These are phyloP conservation scores for Machaerirhynchus nigripectus DNA, from an alignment of 2,113 vertebrate species.

Conservation along the genomic window DNA sequence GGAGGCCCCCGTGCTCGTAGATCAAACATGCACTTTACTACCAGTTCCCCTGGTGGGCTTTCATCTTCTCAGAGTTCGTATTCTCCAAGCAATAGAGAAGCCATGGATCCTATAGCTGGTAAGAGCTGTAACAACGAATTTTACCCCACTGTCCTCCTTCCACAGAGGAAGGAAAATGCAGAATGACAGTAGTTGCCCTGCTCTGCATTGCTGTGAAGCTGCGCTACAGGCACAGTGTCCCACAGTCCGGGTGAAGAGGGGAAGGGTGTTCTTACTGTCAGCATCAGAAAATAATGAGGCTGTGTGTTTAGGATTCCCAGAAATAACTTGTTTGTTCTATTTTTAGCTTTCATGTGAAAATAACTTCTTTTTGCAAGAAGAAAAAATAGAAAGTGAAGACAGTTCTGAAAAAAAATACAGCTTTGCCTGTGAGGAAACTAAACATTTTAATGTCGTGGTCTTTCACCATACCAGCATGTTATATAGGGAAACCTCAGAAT, in stretches of 20 bases:
- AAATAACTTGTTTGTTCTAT: background rate
- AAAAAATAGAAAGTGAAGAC: background rate
- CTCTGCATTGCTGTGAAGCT: background rate
- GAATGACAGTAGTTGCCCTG: background rate
- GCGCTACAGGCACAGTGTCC: background rate
- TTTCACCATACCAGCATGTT: background rate
- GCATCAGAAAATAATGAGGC: background rate
- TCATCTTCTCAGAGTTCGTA: slow-evolving; percentile 98
- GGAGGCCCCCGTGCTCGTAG: slow-evolving; percentile 94
- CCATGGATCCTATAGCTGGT: slow-evolving; percentile 99
- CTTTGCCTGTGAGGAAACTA: background rate
- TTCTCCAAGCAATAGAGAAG: slow-evolving; percentile 98
- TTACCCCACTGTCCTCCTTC: background rate
- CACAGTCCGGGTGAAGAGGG: rapidly evolving
- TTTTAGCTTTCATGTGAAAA: background rate
- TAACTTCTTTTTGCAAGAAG: background rate
- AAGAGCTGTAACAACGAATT: slow-evolving; percentile 13
- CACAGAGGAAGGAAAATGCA: background rate
- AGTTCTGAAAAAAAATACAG: background rate
- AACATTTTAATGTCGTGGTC: background rate
- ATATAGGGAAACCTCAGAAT: background rate
- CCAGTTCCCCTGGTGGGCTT: slow-evolving; percentile 91
- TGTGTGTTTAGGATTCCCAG: background rate
- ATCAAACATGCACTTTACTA: slow-evolving; percentile 99
- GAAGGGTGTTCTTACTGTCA: background rate